Evolutionary conservation across 2,113 vertebrate species (phyloP).

Genomic region (Macheiramphus alcinus): DNA sequence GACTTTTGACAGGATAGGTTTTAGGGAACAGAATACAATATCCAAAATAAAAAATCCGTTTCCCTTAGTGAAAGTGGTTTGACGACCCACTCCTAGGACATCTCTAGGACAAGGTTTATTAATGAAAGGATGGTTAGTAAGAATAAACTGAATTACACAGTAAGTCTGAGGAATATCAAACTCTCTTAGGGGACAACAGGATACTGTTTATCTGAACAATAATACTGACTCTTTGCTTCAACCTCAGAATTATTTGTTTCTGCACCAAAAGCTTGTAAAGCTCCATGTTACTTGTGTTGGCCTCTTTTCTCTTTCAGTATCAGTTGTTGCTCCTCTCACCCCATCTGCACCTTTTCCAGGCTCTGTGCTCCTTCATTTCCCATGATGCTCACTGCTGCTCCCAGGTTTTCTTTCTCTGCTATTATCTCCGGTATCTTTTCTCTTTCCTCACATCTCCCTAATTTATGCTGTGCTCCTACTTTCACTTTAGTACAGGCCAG

Average conservation of each 20-base stretch:
- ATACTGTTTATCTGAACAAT: not conserved
- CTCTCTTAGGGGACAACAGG: fast-evolving
- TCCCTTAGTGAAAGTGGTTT: not conserved
- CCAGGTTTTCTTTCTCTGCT: not conserved
- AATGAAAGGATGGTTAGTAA: not conserved
- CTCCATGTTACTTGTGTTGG: fast-evolving
- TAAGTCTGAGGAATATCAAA: not conserved
- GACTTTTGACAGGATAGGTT: not conserved
- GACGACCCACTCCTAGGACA: not conserved
- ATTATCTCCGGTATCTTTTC: not conserved
- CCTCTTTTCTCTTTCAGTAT: not conserved
- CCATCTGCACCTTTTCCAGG: not conserved
- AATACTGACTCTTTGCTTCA: not conserved
- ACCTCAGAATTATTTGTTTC: not conserved
- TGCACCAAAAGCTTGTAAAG: not conserved
- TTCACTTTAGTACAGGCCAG: not conserved
- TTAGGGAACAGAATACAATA: not conserved
- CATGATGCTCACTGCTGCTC: not conserved
- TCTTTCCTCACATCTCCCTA: not conserved
- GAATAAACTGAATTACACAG: not conserved
- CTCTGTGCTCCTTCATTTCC: not conserved
- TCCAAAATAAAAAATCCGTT: not conserved
- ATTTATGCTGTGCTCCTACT: not conserved
- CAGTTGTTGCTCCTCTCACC: not conserved
- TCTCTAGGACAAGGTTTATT: not conserved